Evolutionary conservation across 2,888 invertebrate genomes (phyloP), one percentile per base, ranked within the genome.

Genomic region (Drosophila tanythrix): DNA sequence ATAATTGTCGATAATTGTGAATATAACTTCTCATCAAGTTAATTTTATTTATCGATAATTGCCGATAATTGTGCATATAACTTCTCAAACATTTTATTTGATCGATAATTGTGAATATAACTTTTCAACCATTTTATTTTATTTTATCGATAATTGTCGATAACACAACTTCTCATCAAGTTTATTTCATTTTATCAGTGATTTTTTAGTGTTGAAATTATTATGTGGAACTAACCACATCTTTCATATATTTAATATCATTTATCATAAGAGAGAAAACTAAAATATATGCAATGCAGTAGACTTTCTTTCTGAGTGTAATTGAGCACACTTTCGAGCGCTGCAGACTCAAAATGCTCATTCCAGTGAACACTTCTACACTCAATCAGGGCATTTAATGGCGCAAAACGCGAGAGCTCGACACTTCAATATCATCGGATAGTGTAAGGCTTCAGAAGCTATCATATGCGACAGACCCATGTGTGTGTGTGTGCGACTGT

Each of bases 351-450:
- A 78, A 85, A 86, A 83, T 83, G 86, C 62, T 60, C 84, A 85
- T 80, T 83, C 90, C 90, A 79, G 74, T 88, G 83, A 88, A 79
- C 89, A 89, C 83, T 90, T 88, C 80, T 76, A 78, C 89, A 88
- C 87, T 90, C 90, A 88, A 87, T 87, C 89, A 88, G 82, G 78
- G 82, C 84, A 79, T 87, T 87, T 88, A 89, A 88, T 90, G 83
- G 83, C 70, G 89, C 74, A 87, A 84, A 84, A 79, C 77, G 84
- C 79, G 77, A 70, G 67, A 70, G 63, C 61, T 57, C 68, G 55
- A 53, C 71, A 27, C 18, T 74, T 56, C 46, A 62, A 59, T 59
- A 57, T 69, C 61, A 35, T 74, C 67, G 60, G 65, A 67, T 55
- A 50, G 74, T 35, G n/a, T 48, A 48, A 48, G 48, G 64, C 59